Evolutionary conservation across 1,140 invertebrate genomes (phyloP).

Genomic region (Drosophila bipectinata): DNA sequence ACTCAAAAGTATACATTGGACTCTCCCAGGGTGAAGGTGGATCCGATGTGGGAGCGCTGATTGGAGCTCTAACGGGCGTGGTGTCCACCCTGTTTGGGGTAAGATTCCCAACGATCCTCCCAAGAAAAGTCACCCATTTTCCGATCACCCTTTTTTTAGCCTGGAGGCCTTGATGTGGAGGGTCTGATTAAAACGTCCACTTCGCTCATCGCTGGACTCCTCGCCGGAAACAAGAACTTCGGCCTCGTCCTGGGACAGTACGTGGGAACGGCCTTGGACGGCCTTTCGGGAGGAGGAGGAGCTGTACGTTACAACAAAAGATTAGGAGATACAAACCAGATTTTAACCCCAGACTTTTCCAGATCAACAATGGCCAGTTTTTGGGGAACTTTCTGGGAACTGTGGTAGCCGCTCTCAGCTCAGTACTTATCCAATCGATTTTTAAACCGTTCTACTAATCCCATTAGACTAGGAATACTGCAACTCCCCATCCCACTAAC

Average conservation of each 20-base stretch:
- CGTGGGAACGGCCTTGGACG: conserved; percentile 84
- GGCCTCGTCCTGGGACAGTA: conserved; percentile 84
- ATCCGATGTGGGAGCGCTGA: conserved; percentile 82
- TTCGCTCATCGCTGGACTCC: conserved; percentile 77
- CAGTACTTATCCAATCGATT: conserved; percentile 73
- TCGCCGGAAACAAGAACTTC: conserved; percentile 84
- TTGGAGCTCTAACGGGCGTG: conserved; percentile 84
- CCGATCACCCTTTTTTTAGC: conserved; percentile 51
- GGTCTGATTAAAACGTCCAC: conserved; percentile 77
- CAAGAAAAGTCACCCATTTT: too few relatives aligned
- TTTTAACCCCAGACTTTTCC: background rate
- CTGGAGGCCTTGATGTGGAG: conserved; percentile 83
- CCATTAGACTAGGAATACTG: background rate
- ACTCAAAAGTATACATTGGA: background rate
- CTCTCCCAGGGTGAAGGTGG: conserved; percentile 73
- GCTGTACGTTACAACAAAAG: conserved; percentile 75
- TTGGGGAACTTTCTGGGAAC: conserved; percentile 83
- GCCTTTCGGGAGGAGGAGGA: conserved; percentile 85
- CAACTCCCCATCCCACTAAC: background rate
- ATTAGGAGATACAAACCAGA: background rate
- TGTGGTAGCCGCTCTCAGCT: conserved; percentile 78
- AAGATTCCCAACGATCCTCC: conserved; percentile 36
- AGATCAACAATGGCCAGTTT: conserved; percentile 84
- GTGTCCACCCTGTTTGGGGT: conserved; percentile 85
- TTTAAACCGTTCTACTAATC: conserved; percentile 60